Evolutionary conservation across 2,113 vertebrate species (phyloP).

Genomic region (Nesogale talazaci): DNA sequence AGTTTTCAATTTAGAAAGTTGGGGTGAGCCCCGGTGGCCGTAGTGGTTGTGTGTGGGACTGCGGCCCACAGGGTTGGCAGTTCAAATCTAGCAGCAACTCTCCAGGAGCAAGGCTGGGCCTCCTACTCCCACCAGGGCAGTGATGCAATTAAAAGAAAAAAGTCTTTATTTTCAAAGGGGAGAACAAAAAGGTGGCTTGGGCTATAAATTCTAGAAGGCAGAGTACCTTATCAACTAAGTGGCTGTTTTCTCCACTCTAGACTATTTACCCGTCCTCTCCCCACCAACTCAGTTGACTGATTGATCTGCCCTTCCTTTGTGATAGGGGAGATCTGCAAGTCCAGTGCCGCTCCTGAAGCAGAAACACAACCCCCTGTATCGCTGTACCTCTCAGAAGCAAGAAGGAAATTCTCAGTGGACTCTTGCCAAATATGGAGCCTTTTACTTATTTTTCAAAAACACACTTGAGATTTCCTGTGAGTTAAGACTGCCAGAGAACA

Average conservation of each 20-base stretch:
- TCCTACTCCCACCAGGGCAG: too few relatives aligned
- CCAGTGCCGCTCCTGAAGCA: not conserved
- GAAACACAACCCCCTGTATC: too few relatives aligned
- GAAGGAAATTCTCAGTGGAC: not conserved
- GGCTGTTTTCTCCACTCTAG: not conserved
- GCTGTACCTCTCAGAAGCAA: not conserved
- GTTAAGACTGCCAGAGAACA: not conserved
- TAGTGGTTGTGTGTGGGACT: too few relatives aligned
- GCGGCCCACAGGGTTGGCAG: too few relatives aligned
- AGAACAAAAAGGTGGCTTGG: not conserved
- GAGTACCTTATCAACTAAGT: not conserved
- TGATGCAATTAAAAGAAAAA: too few relatives aligned
- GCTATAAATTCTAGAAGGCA: conserved; percentile 2
- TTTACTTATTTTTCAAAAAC: not conserved
- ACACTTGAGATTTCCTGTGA: not conserved
- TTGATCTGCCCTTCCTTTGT: not conserved
- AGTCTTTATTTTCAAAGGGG: too few relatives aligned
- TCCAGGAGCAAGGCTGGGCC: too few relatives aligned
- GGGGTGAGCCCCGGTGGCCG: too few relatives aligned
- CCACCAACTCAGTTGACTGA: not conserved
- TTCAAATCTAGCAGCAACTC: too few relatives aligned
- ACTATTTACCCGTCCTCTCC: not conserved
- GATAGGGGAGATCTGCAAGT: not conserved
- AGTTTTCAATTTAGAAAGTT: too few relatives aligned
- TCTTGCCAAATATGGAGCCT: not conserved